A percentile compares a stretch with the other conserved stretches of the same genome.
phyloP scores from a whole-genome alignment of 2,888 invertebrate species.

The Amaurobius ferox region DNA sequence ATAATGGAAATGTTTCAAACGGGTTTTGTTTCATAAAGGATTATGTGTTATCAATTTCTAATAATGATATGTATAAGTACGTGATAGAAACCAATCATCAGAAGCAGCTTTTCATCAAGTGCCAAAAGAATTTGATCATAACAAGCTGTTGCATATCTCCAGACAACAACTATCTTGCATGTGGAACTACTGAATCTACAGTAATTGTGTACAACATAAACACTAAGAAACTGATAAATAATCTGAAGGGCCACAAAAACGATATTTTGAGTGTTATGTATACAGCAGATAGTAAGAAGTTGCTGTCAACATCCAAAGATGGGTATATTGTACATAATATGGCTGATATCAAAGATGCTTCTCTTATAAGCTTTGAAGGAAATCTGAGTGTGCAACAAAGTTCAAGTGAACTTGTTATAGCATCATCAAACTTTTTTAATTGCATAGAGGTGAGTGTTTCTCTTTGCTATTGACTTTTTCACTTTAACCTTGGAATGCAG shows the following conservation, averaged over 20 bases:
- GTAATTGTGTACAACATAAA: conserved; percentile 63
- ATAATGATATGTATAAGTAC: conserved; percentile 48
- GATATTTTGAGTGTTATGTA: conserved; percentile 38
- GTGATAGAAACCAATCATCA: neutral
- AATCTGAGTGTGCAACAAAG: conserved; percentile 33
- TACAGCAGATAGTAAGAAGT: conserved; percentile 79
- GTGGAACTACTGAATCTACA: conserved; percentile 60
- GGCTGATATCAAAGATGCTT: conserved; percentile 31
- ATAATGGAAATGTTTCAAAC: neutral
- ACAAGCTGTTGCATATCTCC: conserved; percentile 35
- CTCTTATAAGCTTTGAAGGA: conserved; percentile 52
- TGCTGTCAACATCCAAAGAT: conserved; percentile 82
- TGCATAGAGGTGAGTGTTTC: conserved; percentile 39
- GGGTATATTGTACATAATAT: conserved; percentile 81
- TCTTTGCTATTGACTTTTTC: no score
- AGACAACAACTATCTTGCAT: conserved; percentile 60
- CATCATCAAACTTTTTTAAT: conserved; percentile 39
- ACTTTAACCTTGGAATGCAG: no score
- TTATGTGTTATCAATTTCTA: conserved; percentile 38
- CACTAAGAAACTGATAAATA: conserved; percentile 34
- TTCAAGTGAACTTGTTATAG: conserved; percentile 13
- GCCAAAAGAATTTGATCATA: conserved; percentile 18
- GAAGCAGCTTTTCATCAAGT: neutral
- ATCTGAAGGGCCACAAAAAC: conserved; percentile 60
- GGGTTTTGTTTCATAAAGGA: conserved; percentile 36